Conservation (phyloP, 1,140 invertebrate species). For the Anastrepha obliqua region DNA sequence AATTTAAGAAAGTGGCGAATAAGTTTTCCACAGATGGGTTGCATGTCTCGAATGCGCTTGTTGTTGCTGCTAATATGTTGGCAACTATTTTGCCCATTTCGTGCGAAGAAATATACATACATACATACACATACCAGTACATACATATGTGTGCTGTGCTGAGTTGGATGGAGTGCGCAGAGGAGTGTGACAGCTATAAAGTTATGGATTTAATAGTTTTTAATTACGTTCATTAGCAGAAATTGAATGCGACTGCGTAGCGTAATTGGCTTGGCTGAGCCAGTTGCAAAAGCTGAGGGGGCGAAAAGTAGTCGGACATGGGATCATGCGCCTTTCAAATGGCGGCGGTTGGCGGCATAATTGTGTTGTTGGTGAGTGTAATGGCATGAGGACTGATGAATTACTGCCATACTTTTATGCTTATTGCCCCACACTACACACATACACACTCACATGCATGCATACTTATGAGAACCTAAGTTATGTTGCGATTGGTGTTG, state of each 20-base stretch:
- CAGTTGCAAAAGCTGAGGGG: not conserved
- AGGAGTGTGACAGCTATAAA: not conserved
- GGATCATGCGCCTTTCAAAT: not conserved
- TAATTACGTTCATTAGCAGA: constrained; percentile 41
- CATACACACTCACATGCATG: too few species aligned
- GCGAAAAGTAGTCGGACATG: not conserved
- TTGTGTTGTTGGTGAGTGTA: not conserved
- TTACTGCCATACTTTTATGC: constrained; percentile 14
- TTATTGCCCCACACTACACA: not conserved
- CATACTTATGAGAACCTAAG: not conserved
- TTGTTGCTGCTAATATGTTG: not conserved
- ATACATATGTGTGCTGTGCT: not conserved
- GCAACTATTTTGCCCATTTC: not conserved
- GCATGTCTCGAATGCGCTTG: constrained; percentile 15
- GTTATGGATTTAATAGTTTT: constrained; percentile 49
- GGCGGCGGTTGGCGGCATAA: not conserved
- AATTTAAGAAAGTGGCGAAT: constrained; percentile 23
- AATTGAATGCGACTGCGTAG: constrained; percentile 8
- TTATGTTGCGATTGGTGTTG: not conserved
- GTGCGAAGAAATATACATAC: not conserved
- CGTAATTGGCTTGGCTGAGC: not conserved
- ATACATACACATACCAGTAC: not conserved
- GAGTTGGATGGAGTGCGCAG: not conserved
- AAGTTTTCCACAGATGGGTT: constrained; percentile 2
- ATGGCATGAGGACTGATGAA: constrained; percentile 4